Percentiles rank a stretch among this genome's conserved stretches.
phyloP scores from a whole-genome alignment of 1,140 invertebrate genomes.

The Zaprionus ghesquierei region DNA sequence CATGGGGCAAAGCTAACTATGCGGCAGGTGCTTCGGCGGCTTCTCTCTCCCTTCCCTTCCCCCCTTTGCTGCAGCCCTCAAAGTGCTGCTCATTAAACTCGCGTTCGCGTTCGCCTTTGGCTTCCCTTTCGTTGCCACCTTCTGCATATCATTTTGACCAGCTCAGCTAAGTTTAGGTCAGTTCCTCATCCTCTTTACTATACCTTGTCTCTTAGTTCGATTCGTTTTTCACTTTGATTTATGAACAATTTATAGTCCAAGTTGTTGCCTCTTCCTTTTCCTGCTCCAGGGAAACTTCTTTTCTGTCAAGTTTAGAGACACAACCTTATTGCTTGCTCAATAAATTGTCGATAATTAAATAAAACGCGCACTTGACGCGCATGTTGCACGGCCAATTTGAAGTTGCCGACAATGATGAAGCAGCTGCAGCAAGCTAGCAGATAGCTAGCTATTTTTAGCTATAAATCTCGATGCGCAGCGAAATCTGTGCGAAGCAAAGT shows the following conservation, averaged over 20 bases:
- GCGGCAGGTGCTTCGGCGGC: conserved; percentile 9
- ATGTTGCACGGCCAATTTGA: conserved; percentile 42
- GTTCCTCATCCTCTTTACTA: not conserved
- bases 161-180: too few relatives aligned
- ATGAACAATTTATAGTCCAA: conserved; percentile 58
- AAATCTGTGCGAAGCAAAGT: not conserved
- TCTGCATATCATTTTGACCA: conserved; percentile 2
- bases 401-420: not conserved
- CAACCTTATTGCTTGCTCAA: not conserved
- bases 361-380: conserved; percentile 61
- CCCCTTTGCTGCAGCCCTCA: not conserved
- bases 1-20: conserved; percentile 1
- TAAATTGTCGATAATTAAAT: conserved; percentile 70
- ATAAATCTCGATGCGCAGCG: not conserved
- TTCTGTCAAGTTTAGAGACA: not conserved
- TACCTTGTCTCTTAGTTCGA: conserved; percentile 9
- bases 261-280: not conserved
- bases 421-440: not conserved
- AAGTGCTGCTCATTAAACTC: not conserved
- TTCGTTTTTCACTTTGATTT: conserved; percentile 55
- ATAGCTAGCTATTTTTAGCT: too few relatives aligned
- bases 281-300: not conserved
- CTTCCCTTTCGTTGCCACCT: not conserved
- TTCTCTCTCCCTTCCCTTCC: not conserved
- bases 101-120: not conserved